Evolutionary conservation across 2,888 invertebrate genomes (phyloP).

Genomic region (Erebia aethiops): DNA sequence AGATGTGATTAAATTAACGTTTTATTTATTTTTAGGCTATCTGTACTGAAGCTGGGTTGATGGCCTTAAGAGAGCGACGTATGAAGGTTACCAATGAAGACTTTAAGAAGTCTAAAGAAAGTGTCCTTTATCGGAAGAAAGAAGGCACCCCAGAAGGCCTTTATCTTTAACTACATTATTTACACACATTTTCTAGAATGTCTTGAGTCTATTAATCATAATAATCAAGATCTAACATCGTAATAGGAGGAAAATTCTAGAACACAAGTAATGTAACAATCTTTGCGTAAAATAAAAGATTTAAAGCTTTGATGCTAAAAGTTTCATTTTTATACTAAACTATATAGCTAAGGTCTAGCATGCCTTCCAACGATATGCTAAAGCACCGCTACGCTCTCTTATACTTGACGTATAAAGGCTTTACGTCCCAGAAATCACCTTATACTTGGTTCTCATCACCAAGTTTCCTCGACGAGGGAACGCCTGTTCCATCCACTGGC

Average conservation of each 20-base stretch:
- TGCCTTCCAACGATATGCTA: too few species aligned
- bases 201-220: neutral
- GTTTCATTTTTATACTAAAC: conserved; percentile 1
- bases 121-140: conserved; percentile 98
- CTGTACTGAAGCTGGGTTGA: conserved; percentile 99
- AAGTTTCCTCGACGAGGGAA: too few species aligned
- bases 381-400: too few species aligned
- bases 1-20: neutral
- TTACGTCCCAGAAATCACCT: too few species aligned
- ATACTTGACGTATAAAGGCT: too few species aligned
- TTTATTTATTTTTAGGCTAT: conserved; percentile 88
- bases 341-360: too few species aligned
- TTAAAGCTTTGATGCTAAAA: neutral
- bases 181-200: conserved; percentile 14
- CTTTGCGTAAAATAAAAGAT: conserved; percentile 18
- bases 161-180: conserved; percentile 89
- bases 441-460: too few species aligned
- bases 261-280: neutral
- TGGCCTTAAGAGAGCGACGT: conserved; percentile 97
- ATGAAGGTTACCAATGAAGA: conserved; percentile 99
- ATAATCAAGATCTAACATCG: conserved; percentile 8
- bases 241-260: conserved; percentile 2
- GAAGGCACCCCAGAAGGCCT: conserved; percentile 99
- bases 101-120: conserved; percentile 99
- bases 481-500: too few species aligned